Evolutionary conservation across 2,113 vertebrate species (phyloP).

Genomic region (Podilymbus podiceps): DNA sequence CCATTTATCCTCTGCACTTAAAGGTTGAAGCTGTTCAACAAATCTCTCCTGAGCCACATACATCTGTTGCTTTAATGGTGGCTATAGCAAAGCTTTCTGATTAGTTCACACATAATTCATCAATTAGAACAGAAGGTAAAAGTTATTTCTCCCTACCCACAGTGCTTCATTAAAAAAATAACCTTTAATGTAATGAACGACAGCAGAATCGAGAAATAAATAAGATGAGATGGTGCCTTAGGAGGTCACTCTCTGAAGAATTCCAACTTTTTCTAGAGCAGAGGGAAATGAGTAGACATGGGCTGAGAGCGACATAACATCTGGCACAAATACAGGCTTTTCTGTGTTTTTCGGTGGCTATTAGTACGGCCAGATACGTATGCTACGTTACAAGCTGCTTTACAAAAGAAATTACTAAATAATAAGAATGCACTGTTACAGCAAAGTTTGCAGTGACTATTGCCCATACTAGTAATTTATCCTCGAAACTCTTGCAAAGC

Average conservation of each 20-base stretch:
- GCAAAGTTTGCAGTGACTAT: not conserved
- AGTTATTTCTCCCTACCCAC: slow-evolving; percentile 60
- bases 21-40: slow-evolving; percentile 75
- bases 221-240: not conserved
- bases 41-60: slow-evolving; percentile 74
- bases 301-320: not conserved
- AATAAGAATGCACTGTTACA: not conserved
- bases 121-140: slow-evolving; percentile 70
- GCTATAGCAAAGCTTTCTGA: slow-evolving; percentile 62
- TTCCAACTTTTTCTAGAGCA: not conserved
- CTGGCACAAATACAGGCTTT: not conserved
- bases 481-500: not conserved
- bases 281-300: not conserved
- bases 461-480: not conserved
- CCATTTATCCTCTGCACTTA: slow-evolving; percentile 79
- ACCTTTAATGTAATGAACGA: slow-evolving; percentile 54
- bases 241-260: slow-evolving; percentile 21
- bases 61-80: slow-evolving; percentile 71
- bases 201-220: not conserved
- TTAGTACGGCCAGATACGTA: not conserved
- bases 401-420: not conserved
- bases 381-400: not conserved
- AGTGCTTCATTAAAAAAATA: slow-evolving; percentile 61
- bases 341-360: not conserved
- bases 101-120: slow-evolving; percentile 72